Evolutionary conservation across 2,888 invertebrate species (phyloP), one percentile per base, ranked within the genome.

Genomic region (Toxonevra muliebris): DNA sequence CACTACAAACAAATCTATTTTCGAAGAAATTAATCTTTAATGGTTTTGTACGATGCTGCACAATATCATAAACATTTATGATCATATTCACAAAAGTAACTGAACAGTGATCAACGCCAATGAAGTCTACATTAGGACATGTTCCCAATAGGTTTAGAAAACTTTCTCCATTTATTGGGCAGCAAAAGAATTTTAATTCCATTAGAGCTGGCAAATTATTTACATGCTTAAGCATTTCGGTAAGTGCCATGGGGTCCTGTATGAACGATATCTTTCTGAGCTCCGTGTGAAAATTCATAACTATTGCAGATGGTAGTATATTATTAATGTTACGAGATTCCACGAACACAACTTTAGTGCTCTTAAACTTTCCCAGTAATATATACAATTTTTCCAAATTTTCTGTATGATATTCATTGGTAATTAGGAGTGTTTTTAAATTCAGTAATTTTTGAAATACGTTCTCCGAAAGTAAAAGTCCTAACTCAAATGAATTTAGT

Each of bases 401-500:
- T 4, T 13, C 2, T 15, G 40, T 13, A 3, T 20, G n/a, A 1
- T n/a, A 50, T n/a, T 57, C 40, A 40, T 65, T 57, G 11, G 30
- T 65, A 10, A 65, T 52, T 5, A 57, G 50, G 12, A 65, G n/a
- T n/a, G 57, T 10, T 40, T 57, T 58, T 41, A 65, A 58, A 52
- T 58, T 1, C 0, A 11, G 42, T 13, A 65, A 17, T 17, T 58
- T 41, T 13, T 50, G 17, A 30, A 30, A 30, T 17, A 65, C 15
- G 15, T 50, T 45, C 13, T 48, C 48, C 10, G 64, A 57, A 9
- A 48, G 55, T 15, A 65, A 65, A 30, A 48, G 41, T 19, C 41
- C 12, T 41, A 65, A 50, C n/a, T 65, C 64, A 65, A 42, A 65
- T 7, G 64, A 65, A 45, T 58, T 65, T 10, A 65, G 12, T 7